Evolutionary conservation across 2,113 vertebrate genomes (phyloP).

Genomic region (Camelus bactrianus): DNA sequence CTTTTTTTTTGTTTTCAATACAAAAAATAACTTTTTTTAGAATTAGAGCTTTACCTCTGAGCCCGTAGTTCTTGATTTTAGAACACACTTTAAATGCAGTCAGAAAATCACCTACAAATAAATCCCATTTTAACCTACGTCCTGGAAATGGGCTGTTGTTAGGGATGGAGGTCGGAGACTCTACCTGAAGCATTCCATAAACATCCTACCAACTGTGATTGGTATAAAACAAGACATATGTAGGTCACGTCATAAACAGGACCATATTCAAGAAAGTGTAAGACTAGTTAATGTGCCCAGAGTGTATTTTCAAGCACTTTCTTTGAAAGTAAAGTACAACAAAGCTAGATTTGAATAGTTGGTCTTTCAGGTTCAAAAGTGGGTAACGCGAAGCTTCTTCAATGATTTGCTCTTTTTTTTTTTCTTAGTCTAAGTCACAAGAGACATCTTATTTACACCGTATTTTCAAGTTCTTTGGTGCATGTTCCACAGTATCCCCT

Average conservation of each 20-base stretch:
- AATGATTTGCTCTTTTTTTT: not conserved
- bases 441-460: not conserved
- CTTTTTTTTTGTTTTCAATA: not conserved
- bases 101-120: not conserved
- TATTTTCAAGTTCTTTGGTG: not conserved
- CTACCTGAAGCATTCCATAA: not conserved
- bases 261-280: not conserved
- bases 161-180: not conserved
- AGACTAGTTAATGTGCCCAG: not conserved
- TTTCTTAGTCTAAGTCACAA: not conserved
- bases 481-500: not conserved
- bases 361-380: not conserved
- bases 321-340: not conserved
- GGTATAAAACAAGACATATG: not conserved
- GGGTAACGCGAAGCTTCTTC: not conserved
- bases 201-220: not conserved
- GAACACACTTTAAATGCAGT: not conserved
- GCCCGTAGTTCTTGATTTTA: not conserved
- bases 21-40: too few species aligned
- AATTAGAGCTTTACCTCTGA: not conserved
- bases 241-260: not conserved
- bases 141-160: not conserved
- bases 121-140: not conserved
- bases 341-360: not conserved
- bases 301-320: not conserved